Evolutionary conservation across 1,140 invertebrate species (phyloP).

Genomic region (Scaptomyza pallida): DNA sequence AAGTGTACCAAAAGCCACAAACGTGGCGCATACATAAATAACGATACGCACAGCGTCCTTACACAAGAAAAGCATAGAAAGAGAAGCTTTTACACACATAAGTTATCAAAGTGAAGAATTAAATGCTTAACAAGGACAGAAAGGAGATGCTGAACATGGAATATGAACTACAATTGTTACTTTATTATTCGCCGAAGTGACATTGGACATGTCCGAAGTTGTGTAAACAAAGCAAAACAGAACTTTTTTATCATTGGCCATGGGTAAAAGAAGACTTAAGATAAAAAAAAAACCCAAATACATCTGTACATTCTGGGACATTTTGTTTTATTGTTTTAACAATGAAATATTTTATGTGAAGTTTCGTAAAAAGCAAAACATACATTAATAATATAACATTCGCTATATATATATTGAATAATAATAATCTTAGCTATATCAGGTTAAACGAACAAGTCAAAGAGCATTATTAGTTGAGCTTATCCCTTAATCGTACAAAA

Average conservation of each 20-base stretch:
- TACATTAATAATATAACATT: neutral
- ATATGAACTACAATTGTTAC: conserved; percentile 7
- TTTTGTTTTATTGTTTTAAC: no score
- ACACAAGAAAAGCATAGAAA: conserved; percentile 7
- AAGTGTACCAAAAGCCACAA: conserved; percentile 18
- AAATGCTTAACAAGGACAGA: neutral
- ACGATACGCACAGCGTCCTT: conserved; percentile 10
- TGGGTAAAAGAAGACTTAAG: no score
- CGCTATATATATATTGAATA: no score
- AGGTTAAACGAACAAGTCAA: no score
- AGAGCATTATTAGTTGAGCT: conserved; percentile 21
- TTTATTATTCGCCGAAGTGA: conserved; percentile 8
- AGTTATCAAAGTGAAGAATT: neutral
- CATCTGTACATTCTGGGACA: no score
- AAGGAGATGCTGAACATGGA: neutral
- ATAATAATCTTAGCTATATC: no score
- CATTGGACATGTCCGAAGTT: neutral
- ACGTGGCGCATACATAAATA: conserved; percentile 19
- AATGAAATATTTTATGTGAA: neutral
- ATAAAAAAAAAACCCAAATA: no score
- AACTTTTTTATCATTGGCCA: neutral
- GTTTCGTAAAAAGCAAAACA: conserved; percentile 7
- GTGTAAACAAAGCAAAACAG: neutral
- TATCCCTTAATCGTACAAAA: conserved; percentile 7
- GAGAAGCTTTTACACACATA: neutral